Evolutionary conservation across 2,888 invertebrate genomes (phyloP).

Genomic region (Matsumyia berberina): DNA sequence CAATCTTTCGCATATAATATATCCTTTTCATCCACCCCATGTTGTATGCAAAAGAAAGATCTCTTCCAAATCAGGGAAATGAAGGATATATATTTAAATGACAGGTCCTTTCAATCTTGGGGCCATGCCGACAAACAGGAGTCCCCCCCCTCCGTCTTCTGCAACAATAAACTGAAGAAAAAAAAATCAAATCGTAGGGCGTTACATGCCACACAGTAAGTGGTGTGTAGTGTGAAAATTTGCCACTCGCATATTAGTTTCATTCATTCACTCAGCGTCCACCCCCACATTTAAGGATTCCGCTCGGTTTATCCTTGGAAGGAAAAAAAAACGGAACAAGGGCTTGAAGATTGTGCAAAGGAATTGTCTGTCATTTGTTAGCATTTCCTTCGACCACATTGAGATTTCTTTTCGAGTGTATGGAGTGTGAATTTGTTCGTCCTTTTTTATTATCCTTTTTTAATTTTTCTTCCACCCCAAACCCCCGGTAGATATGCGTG

Average conservation of each 20-base stretch:
- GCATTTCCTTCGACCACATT: conserved; percentile 63
- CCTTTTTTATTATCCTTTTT: conserved; percentile 66
- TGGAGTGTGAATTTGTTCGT: conserved; percentile 65
- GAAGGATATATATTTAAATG: conserved; percentile 77
- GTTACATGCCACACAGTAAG: conserved; percentile 44
- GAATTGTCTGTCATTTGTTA: conserved; percentile 74
- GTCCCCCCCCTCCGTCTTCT: too few relatives aligned
- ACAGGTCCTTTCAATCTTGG: conserved; percentile 76
- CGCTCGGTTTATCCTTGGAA: conserved; percentile 18
- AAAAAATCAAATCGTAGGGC: conserved; percentile 14
- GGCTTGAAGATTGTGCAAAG: conserved; percentile 48
- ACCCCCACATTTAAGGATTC: conserved; percentile 44
- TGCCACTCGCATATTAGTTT: conserved; percentile 72
- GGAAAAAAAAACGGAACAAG: conserved; percentile 11
- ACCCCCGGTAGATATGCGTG: conserved; percentile 39
- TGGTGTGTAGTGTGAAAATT: conserved; percentile 72
- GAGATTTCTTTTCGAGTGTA: conserved; percentile 27
- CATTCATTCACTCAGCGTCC: conserved; percentile 44
- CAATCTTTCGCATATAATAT: conserved; percentile 69
- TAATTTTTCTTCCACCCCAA: conserved; percentile 7
- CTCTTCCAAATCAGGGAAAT: conserved; percentile 72
- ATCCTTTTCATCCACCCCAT: conserved; percentile 69
- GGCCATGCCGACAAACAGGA: conserved; percentile 13
- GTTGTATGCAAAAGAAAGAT: conserved; percentile 68
- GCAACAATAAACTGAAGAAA: too few relatives aligned